Percentiles rank a stretch among this genome's conserved stretches.
Conservation (phyloP, 2,113 vertebrate genomes). For the Semnornis frantzii region DNA sequence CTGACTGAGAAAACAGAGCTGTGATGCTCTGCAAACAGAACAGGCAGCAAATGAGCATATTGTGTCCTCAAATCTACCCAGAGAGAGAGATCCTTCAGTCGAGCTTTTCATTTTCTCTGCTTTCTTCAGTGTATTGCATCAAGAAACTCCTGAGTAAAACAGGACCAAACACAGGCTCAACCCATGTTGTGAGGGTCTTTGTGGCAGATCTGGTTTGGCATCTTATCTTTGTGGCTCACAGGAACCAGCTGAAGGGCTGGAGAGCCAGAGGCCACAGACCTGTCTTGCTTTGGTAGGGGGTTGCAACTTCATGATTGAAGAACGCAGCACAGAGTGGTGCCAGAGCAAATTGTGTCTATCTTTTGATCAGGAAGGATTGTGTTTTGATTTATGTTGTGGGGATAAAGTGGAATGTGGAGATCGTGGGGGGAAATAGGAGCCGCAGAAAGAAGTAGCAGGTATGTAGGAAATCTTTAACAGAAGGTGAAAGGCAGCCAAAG, state of each 20-base stretch:
- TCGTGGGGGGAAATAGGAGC: background rate
- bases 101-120: background rate
- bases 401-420: background rate
- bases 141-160: background rate
- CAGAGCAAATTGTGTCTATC: background rate
- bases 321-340: accelerated
- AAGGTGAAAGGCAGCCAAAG: background rate
- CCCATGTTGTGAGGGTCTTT: background rate
- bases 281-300: background rate
- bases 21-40: background rate
- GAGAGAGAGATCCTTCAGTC: background rate
- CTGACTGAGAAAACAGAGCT: background rate
- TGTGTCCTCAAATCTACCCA: background rate
- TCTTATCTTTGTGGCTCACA: background rate
- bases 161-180: background rate
- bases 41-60: background rate
- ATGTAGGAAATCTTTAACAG: background rate
- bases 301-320: background rate
- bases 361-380: background rate
- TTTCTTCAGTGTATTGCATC: background rate
- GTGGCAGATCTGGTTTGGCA: background rate
- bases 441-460: background rate
- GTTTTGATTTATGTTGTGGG: background rate
- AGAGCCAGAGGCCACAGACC: background rate
- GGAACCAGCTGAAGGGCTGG: background rate